phyloP scores from a whole-genome alignment of 2,113 vertebrate genomes.

The Pollimyrus isidori region DNA sequence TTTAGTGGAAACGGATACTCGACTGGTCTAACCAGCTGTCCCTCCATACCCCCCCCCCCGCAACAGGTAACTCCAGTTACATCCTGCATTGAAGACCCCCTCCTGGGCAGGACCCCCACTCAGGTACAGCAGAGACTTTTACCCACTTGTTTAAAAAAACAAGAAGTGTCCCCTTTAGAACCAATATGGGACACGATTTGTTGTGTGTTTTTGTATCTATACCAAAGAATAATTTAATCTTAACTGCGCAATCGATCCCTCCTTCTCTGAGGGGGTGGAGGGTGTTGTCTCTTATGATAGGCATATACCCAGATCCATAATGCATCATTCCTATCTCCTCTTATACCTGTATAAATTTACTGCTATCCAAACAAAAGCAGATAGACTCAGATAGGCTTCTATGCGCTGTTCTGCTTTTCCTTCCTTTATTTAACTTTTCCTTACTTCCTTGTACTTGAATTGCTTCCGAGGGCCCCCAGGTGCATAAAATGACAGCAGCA shows the following conservation, averaged over 20 bases:
- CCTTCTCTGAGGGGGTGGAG: too few species aligned
- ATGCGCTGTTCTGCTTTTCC: not conserved
- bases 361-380: not conserved
- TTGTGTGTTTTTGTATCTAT: not conserved
- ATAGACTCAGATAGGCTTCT: not conserved
- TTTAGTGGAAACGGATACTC: not conserved
- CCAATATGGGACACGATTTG: not conserved
- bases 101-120: not conserved
- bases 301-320: not conserved
- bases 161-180: not conserved
- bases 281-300: not conserved
- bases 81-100: not conserved
- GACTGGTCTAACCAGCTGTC: not conserved
- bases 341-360: not conserved
- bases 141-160: not conserved
- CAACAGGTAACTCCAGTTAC: not conserved
- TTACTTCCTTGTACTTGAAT: not conserved
- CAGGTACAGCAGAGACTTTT: not conserved
- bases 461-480: not conserved
- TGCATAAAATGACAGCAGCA: not conserved
- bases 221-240: not conserved
- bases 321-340: not conserved
- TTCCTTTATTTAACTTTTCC: not conserved
- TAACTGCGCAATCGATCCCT: too few species aligned
- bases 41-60: not conserved